Evolutionary conservation across 2,797 vertebrate genomes (phyloP).

Genomic region (Clarias pachynema): DNA sequence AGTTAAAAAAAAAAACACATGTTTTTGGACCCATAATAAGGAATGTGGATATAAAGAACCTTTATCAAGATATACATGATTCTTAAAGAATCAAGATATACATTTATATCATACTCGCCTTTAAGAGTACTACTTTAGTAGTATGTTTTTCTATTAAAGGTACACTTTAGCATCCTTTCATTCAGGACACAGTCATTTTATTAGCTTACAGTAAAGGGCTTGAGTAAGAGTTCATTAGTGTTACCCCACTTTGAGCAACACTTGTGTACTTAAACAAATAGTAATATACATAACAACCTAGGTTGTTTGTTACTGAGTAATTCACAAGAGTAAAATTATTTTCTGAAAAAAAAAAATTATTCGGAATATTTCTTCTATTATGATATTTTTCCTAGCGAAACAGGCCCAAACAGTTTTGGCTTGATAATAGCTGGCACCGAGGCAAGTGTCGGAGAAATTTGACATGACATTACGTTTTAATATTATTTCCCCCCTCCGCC

Average conservation of each 20-base stretch:
- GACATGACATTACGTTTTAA: background rate
- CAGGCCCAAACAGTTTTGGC: background rate
- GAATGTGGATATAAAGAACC: background rate
- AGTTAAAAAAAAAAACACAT: background rate
- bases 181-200: background rate
- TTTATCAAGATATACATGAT: too few relatives aligned
- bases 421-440: constrained; percentile 12
- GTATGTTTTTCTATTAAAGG: background rate
- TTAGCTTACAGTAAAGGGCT: background rate
- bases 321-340: background rate
- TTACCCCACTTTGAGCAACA: background rate
- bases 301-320: background rate
- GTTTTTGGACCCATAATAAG: background rate
- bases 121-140: background rate
- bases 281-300: background rate
- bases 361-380: background rate
- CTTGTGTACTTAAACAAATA: background rate
- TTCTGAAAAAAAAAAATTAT: background rate
- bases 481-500: background rate
- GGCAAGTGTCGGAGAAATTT: constrained; percentile 6
- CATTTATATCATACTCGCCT: background rate
- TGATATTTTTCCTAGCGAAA: background rate
- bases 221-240: background rate
- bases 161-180: background rate
- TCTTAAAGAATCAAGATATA: background rate